Evolutionary conservation across 1,140 invertebrate species (phyloP), one percentile per base, ranked within the genome.

Genomic region (Pseudomyrmex concolor): DNA sequence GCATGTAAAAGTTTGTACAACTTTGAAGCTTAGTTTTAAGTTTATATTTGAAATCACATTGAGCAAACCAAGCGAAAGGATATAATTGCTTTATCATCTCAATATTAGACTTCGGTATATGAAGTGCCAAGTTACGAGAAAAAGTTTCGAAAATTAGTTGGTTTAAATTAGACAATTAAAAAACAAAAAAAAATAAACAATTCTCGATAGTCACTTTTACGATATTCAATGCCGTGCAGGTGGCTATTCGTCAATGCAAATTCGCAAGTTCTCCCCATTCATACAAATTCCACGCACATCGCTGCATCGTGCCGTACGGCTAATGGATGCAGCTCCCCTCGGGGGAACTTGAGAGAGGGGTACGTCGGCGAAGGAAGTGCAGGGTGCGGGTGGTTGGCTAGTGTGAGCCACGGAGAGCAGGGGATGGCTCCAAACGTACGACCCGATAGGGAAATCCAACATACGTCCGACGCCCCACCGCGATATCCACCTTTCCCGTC

Each of bases 371-470:
- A 86, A 83, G 84, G 83, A 83, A 83, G 82, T 68, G 68, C 62
- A 64, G 74, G 71, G 67, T 84, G 82, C 51, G 60, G 67, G 73
- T 80, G 34, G 34, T 34, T 73, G 48, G 86, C 78, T 83, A 34
- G 83, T 77, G 62, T 84, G 84, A 86, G 68, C 57, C 59, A 73
- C 70, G 77, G 67, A 87, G 84, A 76, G 71, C 89, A 80, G 87
- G 89, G 89, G 86, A 89, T 92, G 92, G 92, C 91, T 90, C 91
- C 89, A 91, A 93, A 93, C 84, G 89, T 93, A 93, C 87, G 90
- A 89, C 90, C 89, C 92, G 92, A 93, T 91, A 93, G 92, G 92
- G 92, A 94, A 93, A 93, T 93, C 90, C 90, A 89, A 78, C 89
- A 90, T 84, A 89, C 90, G 90, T 92, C 88, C 84, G 70, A 74